phyloP scores from a whole-genome alignment of 2,888 invertebrate species.

The Hyppa rectilinea region DNA sequence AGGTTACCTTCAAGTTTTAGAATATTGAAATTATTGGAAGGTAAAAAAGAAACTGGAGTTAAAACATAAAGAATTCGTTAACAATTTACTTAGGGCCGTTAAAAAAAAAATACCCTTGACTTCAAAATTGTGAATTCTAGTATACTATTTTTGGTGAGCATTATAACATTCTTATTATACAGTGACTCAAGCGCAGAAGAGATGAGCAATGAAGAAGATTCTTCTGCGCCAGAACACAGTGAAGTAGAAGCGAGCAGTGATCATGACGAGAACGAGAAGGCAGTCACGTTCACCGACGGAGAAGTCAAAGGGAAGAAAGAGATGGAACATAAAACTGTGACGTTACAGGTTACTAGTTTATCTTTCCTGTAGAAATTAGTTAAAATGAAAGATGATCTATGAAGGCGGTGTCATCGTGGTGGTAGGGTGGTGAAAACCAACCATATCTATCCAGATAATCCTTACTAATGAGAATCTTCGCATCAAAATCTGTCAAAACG shows the following conservation, averaged over 20 bases:
- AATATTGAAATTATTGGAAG: no score
- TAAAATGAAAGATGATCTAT: neutral
- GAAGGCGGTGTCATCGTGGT: neutral
- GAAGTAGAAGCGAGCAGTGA: conserved; percentile 76
- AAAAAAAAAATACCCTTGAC: no score
- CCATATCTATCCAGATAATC: neutral
- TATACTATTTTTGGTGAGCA: neutral
- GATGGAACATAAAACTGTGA: conserved; percentile 81
- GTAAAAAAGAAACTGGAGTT: no score
- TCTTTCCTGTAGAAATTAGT: neutral
- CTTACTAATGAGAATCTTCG: neutral
- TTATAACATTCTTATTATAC: neutral
- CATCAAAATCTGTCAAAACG: neutral
- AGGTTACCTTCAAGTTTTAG: no score
- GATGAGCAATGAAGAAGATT: conserved; percentile 83
- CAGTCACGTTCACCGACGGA: conserved; percentile 80
- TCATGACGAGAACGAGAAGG: conserved; percentile 77
- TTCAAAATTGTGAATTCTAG: neutral
- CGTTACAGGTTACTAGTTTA: conserved; percentile 71
- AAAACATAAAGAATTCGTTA: no score
- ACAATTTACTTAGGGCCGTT: no score
- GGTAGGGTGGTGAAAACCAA: neutral
- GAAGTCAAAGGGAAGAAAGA: conserved; percentile 76
- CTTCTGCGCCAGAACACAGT: conserved; percentile 84
- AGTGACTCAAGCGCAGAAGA: conserved; percentile 87